Conservation (phyloP, 2,113 vertebrate species). For the Scalopus aquaticus region DNA sequence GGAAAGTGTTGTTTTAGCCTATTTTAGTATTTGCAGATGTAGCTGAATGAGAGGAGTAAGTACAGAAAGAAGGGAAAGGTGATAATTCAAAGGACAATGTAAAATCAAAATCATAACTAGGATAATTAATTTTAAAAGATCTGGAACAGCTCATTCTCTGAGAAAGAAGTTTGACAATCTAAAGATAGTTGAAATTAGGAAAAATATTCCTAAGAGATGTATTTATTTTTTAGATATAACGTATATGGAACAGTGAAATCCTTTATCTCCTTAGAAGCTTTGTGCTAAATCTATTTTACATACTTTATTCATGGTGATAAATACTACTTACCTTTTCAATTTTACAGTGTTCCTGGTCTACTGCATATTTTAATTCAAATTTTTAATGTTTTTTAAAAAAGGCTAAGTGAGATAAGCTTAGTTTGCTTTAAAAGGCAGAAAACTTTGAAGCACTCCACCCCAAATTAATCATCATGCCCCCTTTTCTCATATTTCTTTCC, state of each 20-base stretch:
- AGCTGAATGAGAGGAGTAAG: neutral
- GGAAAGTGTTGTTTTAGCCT: neutral
- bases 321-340: conserved; percentile 75
- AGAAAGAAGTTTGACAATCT: neutral
- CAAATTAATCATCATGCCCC: conserved; percentile 77
- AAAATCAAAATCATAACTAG: conserved; percentile 17
- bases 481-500: conserved; percentile 79
- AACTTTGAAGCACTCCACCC: conserved; percentile 59
- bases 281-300: conserved; percentile 55
- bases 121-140: neutral
- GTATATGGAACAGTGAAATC: conserved; percentile 29
- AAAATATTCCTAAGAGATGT: conserved; percentile 29
- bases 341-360: conserved; percentile 68
- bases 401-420: conserved; percentile 76
- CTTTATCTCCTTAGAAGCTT: conserved; percentile 43
- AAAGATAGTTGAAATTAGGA: neutral
- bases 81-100: conserved; percentile 26
- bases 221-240: conserved; percentile 50
- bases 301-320: conserved; percentile 69
- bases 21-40: conserved; percentile 1
- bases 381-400: conserved; percentile 71
- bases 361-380: conserved; percentile 78
- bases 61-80: conserved; percentile 32
- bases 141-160: neutral
- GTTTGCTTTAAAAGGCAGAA: conserved; percentile 77